These are phyloP conservation scores for Apogon talboti DNA, from an alignment of 2,797 vertebrate species.

Conservation along the genomic window DNA sequence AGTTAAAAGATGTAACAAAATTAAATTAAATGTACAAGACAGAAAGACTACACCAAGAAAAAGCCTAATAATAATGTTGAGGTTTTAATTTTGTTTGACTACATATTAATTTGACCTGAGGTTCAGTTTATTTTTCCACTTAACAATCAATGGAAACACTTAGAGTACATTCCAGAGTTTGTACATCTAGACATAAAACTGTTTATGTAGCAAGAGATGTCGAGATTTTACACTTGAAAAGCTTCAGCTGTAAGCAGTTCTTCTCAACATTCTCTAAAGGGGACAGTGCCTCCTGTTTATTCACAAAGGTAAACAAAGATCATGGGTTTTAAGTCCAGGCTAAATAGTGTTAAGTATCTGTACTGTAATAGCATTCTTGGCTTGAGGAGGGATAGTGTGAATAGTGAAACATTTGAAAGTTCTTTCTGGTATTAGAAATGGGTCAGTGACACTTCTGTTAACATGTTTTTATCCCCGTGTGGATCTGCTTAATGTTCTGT, in stretches of 20 bases:
- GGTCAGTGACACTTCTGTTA: slow-evolving; percentile 25
- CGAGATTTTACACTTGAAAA: slow-evolving; percentile 7
- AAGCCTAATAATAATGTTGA: too few relatives aligned
- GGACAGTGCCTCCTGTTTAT: slow-evolving; percentile 44
- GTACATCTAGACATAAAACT: background rate
- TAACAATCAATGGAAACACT: too few relatives aligned
- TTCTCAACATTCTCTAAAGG: background rate
- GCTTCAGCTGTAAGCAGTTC: background rate
- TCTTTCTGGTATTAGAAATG: slow-evolving; percentile 36
- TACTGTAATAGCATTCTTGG: slow-evolving; percentile 47
- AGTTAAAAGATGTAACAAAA: too few relatives aligned
- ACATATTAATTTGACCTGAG: too few relatives aligned
- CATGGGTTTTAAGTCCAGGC: slow-evolving; percentile 18
- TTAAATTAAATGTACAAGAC: too few relatives aligned
- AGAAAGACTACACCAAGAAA: too few relatives aligned
- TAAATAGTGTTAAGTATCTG: slow-evolving; percentile 5
- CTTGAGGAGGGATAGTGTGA: slow-evolving; percentile 8
- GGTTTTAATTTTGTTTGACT: too few relatives aligned
- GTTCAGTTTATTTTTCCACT: too few relatives aligned
- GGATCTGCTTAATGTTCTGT: background rate
- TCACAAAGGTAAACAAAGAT: slow-evolving; percentile 41
- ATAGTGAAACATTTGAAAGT: too few relatives aligned
- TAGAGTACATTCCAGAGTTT: too few relatives aligned
- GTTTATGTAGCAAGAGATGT: slow-evolving; percentile 3
- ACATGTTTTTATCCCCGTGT: slow-evolving; percentile 18